Evolutionary conservation across 2,888 invertebrate species (phyloP).

Genomic region (Tachina fera): DNA sequence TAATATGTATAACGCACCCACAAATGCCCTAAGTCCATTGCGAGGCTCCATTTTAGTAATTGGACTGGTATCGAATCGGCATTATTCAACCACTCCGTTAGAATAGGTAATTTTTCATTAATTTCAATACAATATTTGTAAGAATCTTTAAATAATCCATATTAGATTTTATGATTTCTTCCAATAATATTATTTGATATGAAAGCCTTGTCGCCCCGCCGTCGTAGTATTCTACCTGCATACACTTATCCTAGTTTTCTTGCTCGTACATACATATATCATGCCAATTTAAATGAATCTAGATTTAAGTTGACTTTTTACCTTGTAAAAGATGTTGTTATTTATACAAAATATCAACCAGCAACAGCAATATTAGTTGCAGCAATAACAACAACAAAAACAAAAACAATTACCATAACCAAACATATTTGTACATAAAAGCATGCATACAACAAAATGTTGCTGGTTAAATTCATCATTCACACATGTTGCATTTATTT

Average conservation of each 20-base stretch:
- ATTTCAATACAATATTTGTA: too few species aligned
- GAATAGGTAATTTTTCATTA: too few species aligned
- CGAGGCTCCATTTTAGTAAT: too few species aligned
- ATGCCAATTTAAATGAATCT: conserved; percentile 73
- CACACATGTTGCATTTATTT: conserved; percentile 72
- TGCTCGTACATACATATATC: conserved; percentile 70
- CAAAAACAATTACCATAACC: conserved; percentile 21
- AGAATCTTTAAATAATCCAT: too few species aligned
- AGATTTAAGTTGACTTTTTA: conserved; percentile 72
- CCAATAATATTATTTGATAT: too few species aligned
- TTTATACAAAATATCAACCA: conserved; percentile 56
- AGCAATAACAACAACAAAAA: conserved; percentile 20
- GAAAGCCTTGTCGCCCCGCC: neutral
- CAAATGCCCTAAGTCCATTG: too few species aligned
- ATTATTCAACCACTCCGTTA: too few species aligned
- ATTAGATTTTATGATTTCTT: too few species aligned
- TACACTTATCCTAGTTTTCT: conserved; percentile 30
- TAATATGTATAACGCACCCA: too few species aligned
- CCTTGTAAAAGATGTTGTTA: conserved; percentile 69
- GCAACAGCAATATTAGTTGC: conserved; percentile 9
- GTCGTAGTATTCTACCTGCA: conserved; percentile 14
- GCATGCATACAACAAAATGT: conserved; percentile 55
- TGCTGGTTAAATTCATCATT: conserved; percentile 70
- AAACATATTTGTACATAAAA: conserved; percentile 41
- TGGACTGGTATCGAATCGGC: too few species aligned